Base-by-base conservation (phyloP, 2,888 invertebrate species). In the Rugalucina vietnamica region DNA sequence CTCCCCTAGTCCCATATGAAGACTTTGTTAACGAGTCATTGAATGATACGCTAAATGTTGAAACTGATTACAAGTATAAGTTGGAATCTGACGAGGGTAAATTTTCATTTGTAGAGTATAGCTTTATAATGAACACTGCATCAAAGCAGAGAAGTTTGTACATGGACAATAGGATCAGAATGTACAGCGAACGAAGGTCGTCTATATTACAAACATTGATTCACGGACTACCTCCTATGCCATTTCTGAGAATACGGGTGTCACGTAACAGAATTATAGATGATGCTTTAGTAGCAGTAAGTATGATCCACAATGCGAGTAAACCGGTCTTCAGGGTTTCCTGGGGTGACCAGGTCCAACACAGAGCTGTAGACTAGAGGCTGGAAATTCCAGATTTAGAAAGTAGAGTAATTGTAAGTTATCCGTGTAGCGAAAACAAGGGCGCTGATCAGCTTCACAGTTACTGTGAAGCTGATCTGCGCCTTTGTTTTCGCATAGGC, bases 1-100 rank as follows among this genome's bases (percentile, higher is more conserved):
- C 96, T 93, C 98, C 98, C 50, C 96, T 97, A 92, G 96, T 99
- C 94, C 97, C 97, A 80, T 98, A 97, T 93, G 97, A 97, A 87
- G 98, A 98, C 93, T 99, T 99, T 95, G 98, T 98, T 95, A 98
- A 99, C 95, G 98, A 99, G 95, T 97, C 97, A 0, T 96, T 98
- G 73, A 98, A 98, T 95, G 98, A 98, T 95, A 97, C 97, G 80
- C 97, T 99, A 86, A 98, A 98, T 96, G 98, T 98, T 97, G 98
- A 98, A 95, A 97, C 97, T 93, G 98, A 99, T 95, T 98, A 98
- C 95, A 97, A 98, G 73, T 97, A 97, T 94, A 98, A 97, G 95
- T 97, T 97, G 84, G 92, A 92, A 65, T 96, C 97, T 71, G 94
- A 95, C 81, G 92, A 93, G 60, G 83, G 97, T 60, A 94, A 94